Evolutionary conservation across 1,140 invertebrate species (phyloP).

Genomic region (Cherax destructor): DNA sequence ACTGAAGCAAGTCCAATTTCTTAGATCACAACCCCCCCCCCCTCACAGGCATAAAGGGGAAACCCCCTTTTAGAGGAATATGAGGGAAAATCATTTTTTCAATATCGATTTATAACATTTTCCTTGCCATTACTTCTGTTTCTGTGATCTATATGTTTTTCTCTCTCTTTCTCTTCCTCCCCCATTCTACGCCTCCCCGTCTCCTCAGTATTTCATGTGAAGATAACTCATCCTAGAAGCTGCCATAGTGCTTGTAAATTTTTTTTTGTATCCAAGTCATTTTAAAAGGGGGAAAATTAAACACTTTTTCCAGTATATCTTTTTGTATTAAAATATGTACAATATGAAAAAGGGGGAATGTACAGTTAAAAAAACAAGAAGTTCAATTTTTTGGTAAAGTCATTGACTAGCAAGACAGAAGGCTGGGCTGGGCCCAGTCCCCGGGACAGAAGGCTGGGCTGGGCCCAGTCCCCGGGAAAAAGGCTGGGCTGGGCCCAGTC

Average conservation of each 20-base stretch:
- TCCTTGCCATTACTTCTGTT: too few species aligned
- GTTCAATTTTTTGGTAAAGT: conserved; percentile 15
- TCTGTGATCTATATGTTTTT: too few species aligned
- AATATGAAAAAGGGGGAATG: conserved; percentile 21
- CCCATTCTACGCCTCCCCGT: conserved; percentile 8
- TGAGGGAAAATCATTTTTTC: too few species aligned
- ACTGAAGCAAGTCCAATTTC: too few species aligned
- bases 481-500: too few species aligned
- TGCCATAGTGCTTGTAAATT: too few species aligned
- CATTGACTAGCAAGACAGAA: conserved; percentile 15
- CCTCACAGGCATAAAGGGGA: not conserved
- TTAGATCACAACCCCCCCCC: not conserved
- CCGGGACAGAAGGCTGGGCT: too few species aligned
- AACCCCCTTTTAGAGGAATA: not conserved
- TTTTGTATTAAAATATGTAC: not conserved
- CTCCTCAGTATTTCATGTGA: not conserved
- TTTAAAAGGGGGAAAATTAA: not conserved
- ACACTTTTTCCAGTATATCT: not conserved
- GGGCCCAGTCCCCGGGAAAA: too few species aligned
- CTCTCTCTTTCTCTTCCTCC: not conserved
- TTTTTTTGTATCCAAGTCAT: too few species aligned
- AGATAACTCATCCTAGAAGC: too few species aligned
- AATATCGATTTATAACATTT: too few species aligned
- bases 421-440: too few species aligned
- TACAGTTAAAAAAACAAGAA: conserved; percentile 25